Conservation (phyloP, 2,797 vertebrate species). For the Platalea minor region DNA sequence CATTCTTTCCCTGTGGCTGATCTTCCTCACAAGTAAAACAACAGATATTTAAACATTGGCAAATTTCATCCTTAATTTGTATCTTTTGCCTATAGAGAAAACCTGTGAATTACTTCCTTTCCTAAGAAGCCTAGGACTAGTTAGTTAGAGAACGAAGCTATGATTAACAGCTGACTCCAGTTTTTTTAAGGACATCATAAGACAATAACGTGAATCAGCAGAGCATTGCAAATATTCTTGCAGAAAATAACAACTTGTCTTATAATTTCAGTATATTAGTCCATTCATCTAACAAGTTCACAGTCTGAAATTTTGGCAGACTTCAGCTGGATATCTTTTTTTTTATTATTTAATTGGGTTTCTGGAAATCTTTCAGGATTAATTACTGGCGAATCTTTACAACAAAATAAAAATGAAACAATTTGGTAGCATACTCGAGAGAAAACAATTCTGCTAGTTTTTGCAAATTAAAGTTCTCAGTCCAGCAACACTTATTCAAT, state of each 20-base stretch:
- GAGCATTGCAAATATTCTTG: not conserved
- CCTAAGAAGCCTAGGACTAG: not conserved
- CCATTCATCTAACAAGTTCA: not conserved
- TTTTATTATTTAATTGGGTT: not conserved
- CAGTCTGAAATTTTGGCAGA: not conserved
- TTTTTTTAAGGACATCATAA: not conserved
- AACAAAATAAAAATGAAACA: not conserved
- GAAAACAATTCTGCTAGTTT: not conserved
- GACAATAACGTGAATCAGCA: not conserved
- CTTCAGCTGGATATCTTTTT: not conserved
- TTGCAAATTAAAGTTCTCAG: not conserved
- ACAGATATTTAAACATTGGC: not conserved
- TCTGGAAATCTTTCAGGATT: not conserved
- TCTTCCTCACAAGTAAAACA: not conserved
- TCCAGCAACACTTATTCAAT: not conserved
- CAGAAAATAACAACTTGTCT: not conserved
- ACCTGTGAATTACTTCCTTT: not conserved
- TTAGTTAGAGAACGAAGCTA: not conserved
- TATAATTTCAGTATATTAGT: not conserved
- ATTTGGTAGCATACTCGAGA: not conserved
- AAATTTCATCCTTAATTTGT: not conserved
- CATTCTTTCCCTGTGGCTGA: not conserved
- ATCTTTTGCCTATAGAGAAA: not conserved
- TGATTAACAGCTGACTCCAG: not conserved
- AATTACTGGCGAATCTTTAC: not conserved